Conservation (phyloP, 1,140 invertebrate species). For the Carposina sasakii region DNA sequence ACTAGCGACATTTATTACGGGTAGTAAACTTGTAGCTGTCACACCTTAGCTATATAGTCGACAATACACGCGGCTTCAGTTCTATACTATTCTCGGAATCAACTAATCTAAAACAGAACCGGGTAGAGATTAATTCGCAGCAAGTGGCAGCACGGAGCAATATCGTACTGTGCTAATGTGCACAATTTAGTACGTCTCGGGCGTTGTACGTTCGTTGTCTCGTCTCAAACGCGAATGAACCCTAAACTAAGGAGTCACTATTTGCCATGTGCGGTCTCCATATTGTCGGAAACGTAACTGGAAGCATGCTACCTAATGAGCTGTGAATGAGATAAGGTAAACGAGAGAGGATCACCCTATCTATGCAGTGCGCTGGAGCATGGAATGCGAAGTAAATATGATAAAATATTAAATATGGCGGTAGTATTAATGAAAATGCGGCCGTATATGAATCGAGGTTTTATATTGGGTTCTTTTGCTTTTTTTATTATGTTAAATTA, state of each 20-base stretch:
- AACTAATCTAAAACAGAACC: conserved; percentile 41
- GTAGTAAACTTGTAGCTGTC: no score
- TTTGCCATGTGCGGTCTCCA: conserved; percentile 48
- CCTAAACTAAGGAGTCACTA: conserved; percentile 51
- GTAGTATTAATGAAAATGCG: no score
- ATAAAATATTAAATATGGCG: no score
- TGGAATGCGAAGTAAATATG: no score
- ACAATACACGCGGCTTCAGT: no score
- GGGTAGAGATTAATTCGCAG: conserved; percentile 59
- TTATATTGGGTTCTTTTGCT: no score
- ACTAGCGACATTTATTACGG: no score
- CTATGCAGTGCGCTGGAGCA: conserved; percentile 46
- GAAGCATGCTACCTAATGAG: conserved; percentile 66
- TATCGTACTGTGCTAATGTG: conserved; percentile 64
- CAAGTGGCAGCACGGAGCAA: conserved; percentile 57
- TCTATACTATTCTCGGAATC: conserved; percentile 44
- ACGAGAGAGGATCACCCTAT: conserved; percentile 57
- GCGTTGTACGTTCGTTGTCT: conserved; percentile 50
- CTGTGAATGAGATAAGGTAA: conserved; percentile 70
- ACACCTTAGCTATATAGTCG: no score
- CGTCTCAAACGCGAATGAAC: conserved; percentile 47
- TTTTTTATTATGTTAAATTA: no score
- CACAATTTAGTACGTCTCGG: conserved; percentile 55
- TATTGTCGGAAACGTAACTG: conserved; percentile 71
- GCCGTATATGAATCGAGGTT: no score